Base-by-base conservation (phyloP, 2,888 invertebrate species). In the Criorhina ranunculi region DNA sequence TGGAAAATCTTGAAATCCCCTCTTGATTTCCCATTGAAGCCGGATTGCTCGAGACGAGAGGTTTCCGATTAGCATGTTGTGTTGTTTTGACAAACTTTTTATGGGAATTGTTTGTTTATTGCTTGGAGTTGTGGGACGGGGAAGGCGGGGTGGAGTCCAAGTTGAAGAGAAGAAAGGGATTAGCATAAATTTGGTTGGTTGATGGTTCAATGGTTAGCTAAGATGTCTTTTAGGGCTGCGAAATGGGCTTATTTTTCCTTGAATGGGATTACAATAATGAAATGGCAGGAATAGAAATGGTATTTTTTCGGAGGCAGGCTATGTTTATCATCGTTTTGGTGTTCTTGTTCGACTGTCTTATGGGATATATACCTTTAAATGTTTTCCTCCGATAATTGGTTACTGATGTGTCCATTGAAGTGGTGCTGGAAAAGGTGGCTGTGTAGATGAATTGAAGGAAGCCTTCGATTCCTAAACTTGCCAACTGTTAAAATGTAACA, bases 81-180 rank as follows among this genome's bases (percentile, higher is more conserved):
- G 57, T 69, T 69, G 53, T 76, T 73, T 59, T 59, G 15, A 60
- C 57, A 31, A 31, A 29, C 53, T 44, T 55, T 76, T 75, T 81
- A 81, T 75, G 69, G 15, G 35, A 81, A 76, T 76, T 64, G 81
- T 81, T 70, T 81, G 81, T 81, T 81, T 81, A 82, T 82, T 66
- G 81, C 51, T 70, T 42, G 17, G 51, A 40, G 40, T 42, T 35
- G 55, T 8, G 31, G 12, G 0, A 2, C n/a, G 35, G 31, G n/a
- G 29, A 11, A 5, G 15, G 29, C 7, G 19, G 1, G 2, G 31
- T 6, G 11, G 11, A 7, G 24, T 4, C 24, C 24, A 24, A 9
- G 51, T 12, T 8, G 19, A 49, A n/a, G 24, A 24, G 24, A 24
- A 33, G 29, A 64, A 33, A 11, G n/a, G 57, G 73, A 64, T 73